Evolutionary conservation across 2,797 vertebrate species (phyloP).

Genomic region (Oryzias dopingdopingensis): DNA sequence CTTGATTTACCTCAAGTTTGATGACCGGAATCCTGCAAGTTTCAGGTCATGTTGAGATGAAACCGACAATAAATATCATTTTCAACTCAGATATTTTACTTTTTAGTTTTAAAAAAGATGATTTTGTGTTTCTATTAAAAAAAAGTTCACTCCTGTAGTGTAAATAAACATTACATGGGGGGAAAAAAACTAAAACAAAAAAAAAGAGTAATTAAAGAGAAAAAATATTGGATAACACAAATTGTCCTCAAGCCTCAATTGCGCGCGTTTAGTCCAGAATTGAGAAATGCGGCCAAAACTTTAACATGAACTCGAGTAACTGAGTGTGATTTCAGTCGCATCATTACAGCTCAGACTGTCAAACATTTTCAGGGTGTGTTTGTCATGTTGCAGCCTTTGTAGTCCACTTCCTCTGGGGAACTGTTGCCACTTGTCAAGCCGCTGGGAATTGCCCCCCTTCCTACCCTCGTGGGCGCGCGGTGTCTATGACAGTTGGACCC

Average conservation of each 20-base stretch:
- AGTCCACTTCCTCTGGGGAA: constrained; percentile 49
- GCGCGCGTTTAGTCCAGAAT: no score
- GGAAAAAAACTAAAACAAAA: no score
- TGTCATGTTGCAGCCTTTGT: constrained; percentile 13
- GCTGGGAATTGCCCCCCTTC: constrained; percentile 43
- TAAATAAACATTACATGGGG: no score
- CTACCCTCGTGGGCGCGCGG: constrained; percentile 41
- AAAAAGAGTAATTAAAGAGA: no score
- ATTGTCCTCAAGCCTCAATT: no score
- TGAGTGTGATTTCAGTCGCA: no score
- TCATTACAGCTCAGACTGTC: background rate
- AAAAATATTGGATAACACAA: no score
- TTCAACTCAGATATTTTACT: background rate
- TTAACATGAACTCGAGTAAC: no score
- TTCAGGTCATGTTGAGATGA: background rate
- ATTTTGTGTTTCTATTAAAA: no score
- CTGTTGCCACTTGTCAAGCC: constrained; percentile 31
- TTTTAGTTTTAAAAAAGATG: no score
- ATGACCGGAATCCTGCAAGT: constrained; percentile 24
- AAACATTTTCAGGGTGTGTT: background rate
- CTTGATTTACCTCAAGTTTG: constrained; percentile 33
- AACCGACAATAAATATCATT: background rate
- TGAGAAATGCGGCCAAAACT: no score
- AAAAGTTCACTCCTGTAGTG: no score
- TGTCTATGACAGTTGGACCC: constrained; percentile 63